phyloP scores from a whole-genome alignment of 1,140 invertebrate species.

The Vanessa tameamea region DNA sequence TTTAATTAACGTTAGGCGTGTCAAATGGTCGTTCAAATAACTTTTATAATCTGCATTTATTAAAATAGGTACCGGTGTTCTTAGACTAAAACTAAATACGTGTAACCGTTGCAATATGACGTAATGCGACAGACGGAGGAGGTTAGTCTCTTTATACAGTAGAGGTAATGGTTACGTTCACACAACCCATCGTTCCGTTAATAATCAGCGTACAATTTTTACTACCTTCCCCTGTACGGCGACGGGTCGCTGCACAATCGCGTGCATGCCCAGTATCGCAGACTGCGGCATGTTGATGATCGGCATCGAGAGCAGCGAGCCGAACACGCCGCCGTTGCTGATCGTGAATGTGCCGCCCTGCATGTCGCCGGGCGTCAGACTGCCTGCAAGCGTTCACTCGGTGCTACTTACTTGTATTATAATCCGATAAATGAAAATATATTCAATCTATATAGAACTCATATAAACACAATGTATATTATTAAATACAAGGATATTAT shows the following conservation, averaged over 20 bases:
- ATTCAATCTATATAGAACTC: too few relatives aligned
- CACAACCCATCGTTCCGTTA: not conserved
- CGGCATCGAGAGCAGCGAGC: constrained; percentile 98
- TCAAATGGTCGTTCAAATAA: too few relatives aligned
- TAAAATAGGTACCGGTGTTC: too few relatives aligned
- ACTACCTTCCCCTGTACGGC: constrained; percentile 93
- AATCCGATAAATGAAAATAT: too few relatives aligned
- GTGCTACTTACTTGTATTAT: not conserved
- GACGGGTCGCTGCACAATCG: constrained; percentile 96
- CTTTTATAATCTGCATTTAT: too few relatives aligned
- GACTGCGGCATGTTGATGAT: constrained; percentile 99
- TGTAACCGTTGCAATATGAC: too few relatives aligned
- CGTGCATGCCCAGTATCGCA: constrained; percentile 99
- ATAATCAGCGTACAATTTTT: constrained; percentile 8
- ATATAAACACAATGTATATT: too few relatives aligned
- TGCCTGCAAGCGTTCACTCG: constrained; percentile 45
- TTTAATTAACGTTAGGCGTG: too few relatives aligned
- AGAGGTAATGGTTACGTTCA: not conserved
- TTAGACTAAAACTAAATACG: too few relatives aligned
- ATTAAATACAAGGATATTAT: too few relatives aligned
- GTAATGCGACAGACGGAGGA: not conserved
- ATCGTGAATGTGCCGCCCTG: constrained; percentile 99
- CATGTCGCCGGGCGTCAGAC: constrained; percentile 98
- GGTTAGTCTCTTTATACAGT: not conserved
- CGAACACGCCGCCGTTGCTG: constrained; percentile 99